These are phyloP conservation scores for Synergus umbraculus DNA, from an alignment of 2,888 invertebrate genomes.

Conservation along the genomic window DNA sequence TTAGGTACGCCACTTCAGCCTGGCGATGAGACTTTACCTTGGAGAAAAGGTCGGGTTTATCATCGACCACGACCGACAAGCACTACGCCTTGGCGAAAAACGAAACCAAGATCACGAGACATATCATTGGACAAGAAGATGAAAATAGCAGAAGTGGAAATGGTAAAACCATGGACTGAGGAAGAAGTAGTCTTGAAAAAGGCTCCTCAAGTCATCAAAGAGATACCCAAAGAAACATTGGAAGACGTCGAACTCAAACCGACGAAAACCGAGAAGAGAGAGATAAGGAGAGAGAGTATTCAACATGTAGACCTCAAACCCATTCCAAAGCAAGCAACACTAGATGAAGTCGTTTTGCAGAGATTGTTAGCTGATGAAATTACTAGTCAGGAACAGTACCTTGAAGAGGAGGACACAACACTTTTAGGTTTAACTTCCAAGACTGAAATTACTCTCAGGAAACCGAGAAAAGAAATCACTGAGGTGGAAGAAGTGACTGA, in stretches of 20 bases:
- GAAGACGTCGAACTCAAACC: constrained; percentile 76
- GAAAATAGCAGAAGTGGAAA: constrained; percentile 45
- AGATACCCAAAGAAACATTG: constrained; percentile 65
- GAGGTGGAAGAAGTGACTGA: constrained; percentile 44
- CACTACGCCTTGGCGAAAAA: constrained; percentile 69
- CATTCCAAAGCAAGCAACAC: constrained; percentile 57
- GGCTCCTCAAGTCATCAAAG: constrained; percentile 64
- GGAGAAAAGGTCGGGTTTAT: constrained; percentile 75
- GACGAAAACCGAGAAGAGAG: constrained; percentile 78
- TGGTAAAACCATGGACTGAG: constrained; percentile 73
- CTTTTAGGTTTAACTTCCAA: constrained; percentile 47
- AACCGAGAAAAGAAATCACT: constrained; percentile 44
- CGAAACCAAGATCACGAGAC: constrained; percentile 63
- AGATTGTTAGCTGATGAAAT: constrained; percentile 52
- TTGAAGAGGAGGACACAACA: constrained; percentile 63
- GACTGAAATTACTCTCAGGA: constrained; percentile 50
- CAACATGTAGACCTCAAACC: constrained; percentile 65
- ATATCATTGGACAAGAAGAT: constrained; percentile 67
- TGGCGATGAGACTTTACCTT: constrained; percentile 79
- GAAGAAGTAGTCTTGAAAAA: constrained; percentile 74
- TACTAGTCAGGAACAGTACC: constrained; percentile 52
- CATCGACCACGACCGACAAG: constrained; percentile 62
- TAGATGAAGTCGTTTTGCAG: constrained; percentile 53
- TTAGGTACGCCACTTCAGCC: constrained; percentile 73
- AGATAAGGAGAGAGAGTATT: constrained; percentile 61